Evolutionary conservation across 2,113 vertebrate genomes (phyloP).

Genomic region (Gorsachius goisagi): DNA sequence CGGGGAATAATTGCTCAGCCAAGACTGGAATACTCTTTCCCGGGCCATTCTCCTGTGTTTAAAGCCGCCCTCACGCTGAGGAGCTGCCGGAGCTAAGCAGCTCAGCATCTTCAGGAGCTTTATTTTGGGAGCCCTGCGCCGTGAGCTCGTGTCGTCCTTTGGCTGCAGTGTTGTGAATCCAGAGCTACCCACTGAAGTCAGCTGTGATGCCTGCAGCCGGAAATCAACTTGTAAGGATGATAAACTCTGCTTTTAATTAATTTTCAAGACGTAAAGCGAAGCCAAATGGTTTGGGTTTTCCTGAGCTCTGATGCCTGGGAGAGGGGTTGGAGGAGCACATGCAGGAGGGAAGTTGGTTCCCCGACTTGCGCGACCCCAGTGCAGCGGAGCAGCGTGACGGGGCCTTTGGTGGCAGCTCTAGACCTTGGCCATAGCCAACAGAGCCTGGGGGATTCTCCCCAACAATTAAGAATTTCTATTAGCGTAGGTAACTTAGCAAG

Average conservation of each 20-base stretch:
- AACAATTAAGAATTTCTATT: background rate
- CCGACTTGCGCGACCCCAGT: background rate
- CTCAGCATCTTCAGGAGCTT: background rate
- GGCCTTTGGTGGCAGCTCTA: background rate
- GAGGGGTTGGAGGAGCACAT: background rate
- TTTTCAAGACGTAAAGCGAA: slow-evolving; percentile 32
- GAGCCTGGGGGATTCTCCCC: background rate
- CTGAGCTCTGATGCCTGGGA: slow-evolving; percentile 1
- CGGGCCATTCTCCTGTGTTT: background rate
- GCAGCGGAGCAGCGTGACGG: background rate
- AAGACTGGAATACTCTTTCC: background rate
- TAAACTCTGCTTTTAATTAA: slow-evolving; percentile 45
- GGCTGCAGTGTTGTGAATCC: background rate
- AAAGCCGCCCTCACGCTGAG: fast-evolving
- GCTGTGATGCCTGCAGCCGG: background rate
- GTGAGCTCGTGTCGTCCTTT: slow-evolving; percentile 6
- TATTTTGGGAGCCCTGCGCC: background rate
- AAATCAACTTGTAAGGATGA: background rate
- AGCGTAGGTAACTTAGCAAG: background rate
- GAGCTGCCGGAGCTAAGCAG: background rate
- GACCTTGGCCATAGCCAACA: background rate
- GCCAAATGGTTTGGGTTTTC: background rate
- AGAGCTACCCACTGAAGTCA: background rate
- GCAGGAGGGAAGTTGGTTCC: background rate
- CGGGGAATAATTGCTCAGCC: background rate